Evolutionary conservation across 2,797 vertebrate genomes (phyloP).

Genomic region (Enteromius treurensis): DNA sequence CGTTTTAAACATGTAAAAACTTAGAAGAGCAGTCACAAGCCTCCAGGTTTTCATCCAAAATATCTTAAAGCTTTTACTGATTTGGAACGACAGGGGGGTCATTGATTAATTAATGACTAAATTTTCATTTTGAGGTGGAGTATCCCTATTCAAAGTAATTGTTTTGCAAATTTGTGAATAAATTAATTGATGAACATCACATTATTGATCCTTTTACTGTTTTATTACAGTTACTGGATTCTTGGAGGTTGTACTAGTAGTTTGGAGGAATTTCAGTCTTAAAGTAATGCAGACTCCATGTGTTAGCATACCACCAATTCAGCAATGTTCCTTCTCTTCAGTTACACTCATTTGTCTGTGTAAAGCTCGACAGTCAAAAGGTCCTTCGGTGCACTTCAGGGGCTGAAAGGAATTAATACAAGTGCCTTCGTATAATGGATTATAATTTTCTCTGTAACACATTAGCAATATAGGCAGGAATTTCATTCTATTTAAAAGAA

Average conservation of each 20-base stretch:
- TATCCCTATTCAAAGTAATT: not conserved
- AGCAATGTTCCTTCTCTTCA: constrained; percentile 50
- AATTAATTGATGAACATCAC: not conserved
- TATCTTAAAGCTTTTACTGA: too few species aligned
- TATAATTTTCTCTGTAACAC: constrained; percentile 50
- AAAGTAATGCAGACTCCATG: not conserved
- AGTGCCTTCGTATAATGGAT: constrained; percentile 53
- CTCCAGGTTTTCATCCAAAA: too few species aligned
- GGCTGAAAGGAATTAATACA: constrained; percentile 39
- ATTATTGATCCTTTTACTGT: not conserved
- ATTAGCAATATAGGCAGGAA: constrained; percentile 31
- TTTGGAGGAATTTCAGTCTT: not conserved
- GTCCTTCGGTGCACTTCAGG: constrained; percentile 49
- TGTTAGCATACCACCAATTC: constrained; percentile 18
- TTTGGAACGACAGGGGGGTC: too few species aligned
- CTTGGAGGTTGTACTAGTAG: not conserved
- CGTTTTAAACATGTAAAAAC: too few species aligned
- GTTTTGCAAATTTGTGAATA: not conserved
- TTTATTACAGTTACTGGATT: not conserved
- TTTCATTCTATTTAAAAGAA: constrained; percentile 35
- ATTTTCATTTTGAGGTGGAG: too few species aligned
- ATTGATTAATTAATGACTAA: too few species aligned
- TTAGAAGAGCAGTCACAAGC: too few species aligned
- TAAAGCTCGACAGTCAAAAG: constrained; percentile 44
- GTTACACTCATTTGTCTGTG: constrained; percentile 51